phyloP scores from a whole-genome alignment of 2,888 invertebrate genomes.

The Agrenia bidenticulata region DNA sequence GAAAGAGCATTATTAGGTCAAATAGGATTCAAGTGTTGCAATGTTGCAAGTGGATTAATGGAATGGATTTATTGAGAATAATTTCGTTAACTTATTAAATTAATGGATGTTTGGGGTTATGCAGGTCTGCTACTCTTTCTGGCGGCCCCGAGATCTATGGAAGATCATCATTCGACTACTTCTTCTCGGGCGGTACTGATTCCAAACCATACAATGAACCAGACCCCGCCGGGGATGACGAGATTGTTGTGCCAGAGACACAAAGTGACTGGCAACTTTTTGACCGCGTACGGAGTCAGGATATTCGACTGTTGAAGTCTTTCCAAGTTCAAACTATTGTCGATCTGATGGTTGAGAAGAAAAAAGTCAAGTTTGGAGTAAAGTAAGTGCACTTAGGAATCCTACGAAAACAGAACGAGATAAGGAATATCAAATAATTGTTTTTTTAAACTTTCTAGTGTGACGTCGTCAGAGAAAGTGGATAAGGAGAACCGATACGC shows the following conservation, averaged over 20 bases:
- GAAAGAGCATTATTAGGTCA: no score
- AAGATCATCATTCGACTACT: slow-evolving; percentile 63
- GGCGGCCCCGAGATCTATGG: slow-evolving; percentile 71
- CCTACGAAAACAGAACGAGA: background rate
- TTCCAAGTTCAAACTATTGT: slow-evolving; percentile 72
- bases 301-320: slow-evolving; percentile 69
- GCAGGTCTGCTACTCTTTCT: slow-evolving; percentile 72
- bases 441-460: slow-evolving; percentile 58
- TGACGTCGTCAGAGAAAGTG: slow-evolving; percentile 80
- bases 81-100: background rate
- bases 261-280: slow-evolving; percentile 63
- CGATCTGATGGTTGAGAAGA: slow-evolving; percentile 82
- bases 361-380: slow-evolving; percentile 76
- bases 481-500: slow-evolving; percentile 74
- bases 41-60: no score
- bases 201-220: slow-evolving; percentile 40
- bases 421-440: background rate
- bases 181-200: slow-evolving; percentile 58
- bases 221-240: slow-evolving; percentile 46
- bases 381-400: slow-evolving; percentile 63
- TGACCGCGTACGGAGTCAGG: slow-evolving; percentile 66
- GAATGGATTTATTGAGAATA: background rate
- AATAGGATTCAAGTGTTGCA: no score
- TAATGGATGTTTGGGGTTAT: no score
- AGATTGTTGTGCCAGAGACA: slow-evolving; percentile 49